Percentiles rank a stretch among this genome's conserved stretches.
Evolutionary conservation across 1,140 invertebrate species (phyloP).

Genomic region (Drosophila persimilis): DNA sequence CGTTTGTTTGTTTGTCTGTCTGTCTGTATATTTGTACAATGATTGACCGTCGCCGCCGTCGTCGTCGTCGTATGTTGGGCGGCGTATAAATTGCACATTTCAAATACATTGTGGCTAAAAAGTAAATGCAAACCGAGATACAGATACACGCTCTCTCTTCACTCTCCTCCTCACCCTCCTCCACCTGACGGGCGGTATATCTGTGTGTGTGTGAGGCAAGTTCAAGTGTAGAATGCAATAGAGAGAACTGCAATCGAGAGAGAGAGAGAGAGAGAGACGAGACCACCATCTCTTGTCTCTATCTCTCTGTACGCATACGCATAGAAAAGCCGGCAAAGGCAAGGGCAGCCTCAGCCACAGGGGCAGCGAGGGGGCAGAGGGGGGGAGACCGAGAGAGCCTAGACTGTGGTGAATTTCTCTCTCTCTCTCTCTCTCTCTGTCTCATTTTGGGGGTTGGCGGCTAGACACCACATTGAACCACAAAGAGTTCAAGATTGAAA

Average conservation of each 20-base stretch:
- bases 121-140: slow-evolving; percentile 63
- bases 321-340: slow-evolving; percentile 76
- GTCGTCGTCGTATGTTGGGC: slow-evolving; percentile 24
- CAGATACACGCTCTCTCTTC: slow-evolving; percentile 35
- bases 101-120: slow-evolving; percentile 80
- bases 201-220: slow-evolving; percentile 52
- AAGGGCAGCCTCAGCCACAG: slow-evolving; percentile 26
- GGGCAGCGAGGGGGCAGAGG: not conserved
- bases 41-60: slow-evolving; percentile 13
- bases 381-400: not conserved
- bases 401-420: slow-evolving; percentile 59
- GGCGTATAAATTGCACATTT: slow-evolving; percentile 79
- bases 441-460: slow-evolving; percentile 65
- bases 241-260: slow-evolving; percentile 51
- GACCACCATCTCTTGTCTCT: not conserved
- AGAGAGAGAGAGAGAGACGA: not conserved
- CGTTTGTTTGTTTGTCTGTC: not conserved
- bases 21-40: slow-evolving; percentile 10
- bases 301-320: slow-evolving; percentile 66
- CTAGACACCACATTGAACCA: slow-evolving; percentile 81
- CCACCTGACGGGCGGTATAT: slow-evolving; percentile 15
- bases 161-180: slow-evolving; percentile 7
- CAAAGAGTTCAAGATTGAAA: slow-evolving; percentile 80
- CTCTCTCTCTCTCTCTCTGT: slow-evolving; percentile 23
- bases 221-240: slow-evolving; percentile 81